phyloP scores from a whole-genome alignment of 1,140 invertebrate species.

The Lordiphosa mommai region DNA sequence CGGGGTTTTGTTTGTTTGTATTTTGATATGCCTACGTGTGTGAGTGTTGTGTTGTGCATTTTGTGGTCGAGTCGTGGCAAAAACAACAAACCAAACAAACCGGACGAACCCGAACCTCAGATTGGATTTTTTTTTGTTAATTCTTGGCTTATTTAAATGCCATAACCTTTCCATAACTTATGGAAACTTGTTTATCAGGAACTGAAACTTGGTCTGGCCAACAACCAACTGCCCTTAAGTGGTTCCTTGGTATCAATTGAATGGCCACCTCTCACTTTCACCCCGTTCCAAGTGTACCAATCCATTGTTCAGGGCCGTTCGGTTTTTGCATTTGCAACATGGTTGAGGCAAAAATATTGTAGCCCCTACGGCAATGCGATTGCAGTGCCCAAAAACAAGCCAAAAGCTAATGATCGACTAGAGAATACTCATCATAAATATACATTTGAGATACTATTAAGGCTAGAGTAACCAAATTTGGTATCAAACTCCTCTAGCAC shows the following conservation, averaged over 20 bases:
- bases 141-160: slow-evolving; percentile 36
- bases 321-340: slow-evolving; percentile 32
- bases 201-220: slow-evolving; percentile 22
- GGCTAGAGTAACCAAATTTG: not conserved
- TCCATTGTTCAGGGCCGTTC: slow-evolving; percentile 31
- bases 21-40: slow-evolving; percentile 30
- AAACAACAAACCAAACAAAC: slow-evolving; percentile 35
- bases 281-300: slow-evolving; percentile 1
- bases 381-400: slow-evolving; percentile 16
- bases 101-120: slow-evolving; percentile 14
- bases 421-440: too few relatives aligned
- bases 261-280: slow-evolving; percentile 39
- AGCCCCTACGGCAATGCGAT: slow-evolving; percentile 1
- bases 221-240: slow-evolving; percentile 38
- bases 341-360: too few relatives aligned
- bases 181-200: slow-evolving; percentile 23
- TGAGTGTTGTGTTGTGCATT: slow-evolving; percentile 1
- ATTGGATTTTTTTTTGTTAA: slow-evolving; percentile 28
- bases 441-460: slow-evolving; percentile 7
- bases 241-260: slow-evolving; percentile 26
- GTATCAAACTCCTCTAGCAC: too few relatives aligned
- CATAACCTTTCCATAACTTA: slow-evolving; percentile 24
- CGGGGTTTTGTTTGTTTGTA: slow-evolving; percentile 9
- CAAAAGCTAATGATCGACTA: not conserved
- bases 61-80: slow-evolving; percentile 15